phyloP scores from a whole-genome alignment of 2,888 invertebrate species.

The Chesias legatella region DNA sequence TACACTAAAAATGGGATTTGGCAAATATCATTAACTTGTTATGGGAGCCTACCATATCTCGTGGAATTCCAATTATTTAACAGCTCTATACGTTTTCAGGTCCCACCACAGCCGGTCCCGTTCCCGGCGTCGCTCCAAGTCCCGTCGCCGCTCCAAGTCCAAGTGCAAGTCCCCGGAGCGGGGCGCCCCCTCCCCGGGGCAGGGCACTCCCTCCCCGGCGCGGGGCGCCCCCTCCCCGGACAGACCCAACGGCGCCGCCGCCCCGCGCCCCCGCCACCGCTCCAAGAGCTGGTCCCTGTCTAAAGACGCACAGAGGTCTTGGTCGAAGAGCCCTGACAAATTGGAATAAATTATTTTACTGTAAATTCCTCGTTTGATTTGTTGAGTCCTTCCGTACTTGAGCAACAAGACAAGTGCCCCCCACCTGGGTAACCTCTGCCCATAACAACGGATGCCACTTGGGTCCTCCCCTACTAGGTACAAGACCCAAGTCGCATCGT shows the following conservation, averaged over 20 bases:
- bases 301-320: conserved; percentile 68
- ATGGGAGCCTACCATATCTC: too few relatives aligned
- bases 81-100: conserved; percentile 33
- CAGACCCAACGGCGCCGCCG: conserved; percentile 19
- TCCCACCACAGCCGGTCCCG: conserved; percentile 58
- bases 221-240: conserved; percentile 1
- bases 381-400: background rate
- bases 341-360: conserved; percentile 27
- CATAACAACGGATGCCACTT: too few relatives aligned
- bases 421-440: too few relatives aligned
- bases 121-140: conserved; percentile 48
- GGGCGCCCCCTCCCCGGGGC: too few relatives aligned
- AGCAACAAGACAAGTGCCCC: too few relatives aligned
- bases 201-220: conserved; percentile 19
- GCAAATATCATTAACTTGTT: too few relatives aligned
- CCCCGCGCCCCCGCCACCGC: conserved; percentile 29
- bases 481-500: too few relatives aligned
- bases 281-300: conserved; percentile 84
- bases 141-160: conserved; percentile 41
- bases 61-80: too few relatives aligned
- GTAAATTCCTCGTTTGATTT: conserved; percentile 19
- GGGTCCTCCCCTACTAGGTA: too few relatives aligned
- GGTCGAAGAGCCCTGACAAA: conserved; percentile 75
- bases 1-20: too few relatives aligned
- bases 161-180: conserved; percentile 18